Base-by-base conservation (phyloP, 2,113 vertebrate species). In the Siniperca chuatsi region DNA sequence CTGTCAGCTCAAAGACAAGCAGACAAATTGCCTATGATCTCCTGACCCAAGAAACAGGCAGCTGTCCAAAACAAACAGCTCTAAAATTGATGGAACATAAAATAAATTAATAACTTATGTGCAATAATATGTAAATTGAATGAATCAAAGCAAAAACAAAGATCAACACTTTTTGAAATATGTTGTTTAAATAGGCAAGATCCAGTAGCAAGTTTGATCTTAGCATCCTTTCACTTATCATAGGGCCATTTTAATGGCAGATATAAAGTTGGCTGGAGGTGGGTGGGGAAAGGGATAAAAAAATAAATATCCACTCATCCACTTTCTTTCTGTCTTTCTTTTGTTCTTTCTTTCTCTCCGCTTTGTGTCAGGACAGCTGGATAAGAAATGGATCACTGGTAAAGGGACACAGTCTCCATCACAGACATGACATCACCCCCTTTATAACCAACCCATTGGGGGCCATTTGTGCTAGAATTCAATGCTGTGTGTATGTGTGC, bases 401-500 rank as follows among this genome's bases (percentile, higher is more conserved):
- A 72, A 83, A 93, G 75, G 86, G 90, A 85, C 86, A 90, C 78
- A 87, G 89, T 83, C 92, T 87, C 92, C 83, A 84, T 88, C 90
- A 85, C 90, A 95, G 93, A 94, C 93, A 94, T 95, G 94, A 95
- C 93, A 95, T 95, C 94, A 95, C 88, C 90, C 85, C 83, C 83
- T 93, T 90, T 91, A 92, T 85, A 79, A 85, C 78, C 79, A 83
- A 83, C 87, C 92, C 89, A 85, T 62, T 64, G 78, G 95, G 90
- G 81, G 90, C 81, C 85, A 91, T 92, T 93, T 91, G 83, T 90
- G 84, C 73, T 48, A 81, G 79, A 90, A 89, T 81, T 72, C 83
- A 81, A 66, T 85, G 62, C 65, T 44, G 52, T 35, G 0, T 54
- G 11, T 74, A 66, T 67, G 64, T 57, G 46, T 83, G 23, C 25